Evolutionary conservation across 2,797 vertebrate genomes (phyloP).

Genomic region (Amphiprion clarkii): DNA sequence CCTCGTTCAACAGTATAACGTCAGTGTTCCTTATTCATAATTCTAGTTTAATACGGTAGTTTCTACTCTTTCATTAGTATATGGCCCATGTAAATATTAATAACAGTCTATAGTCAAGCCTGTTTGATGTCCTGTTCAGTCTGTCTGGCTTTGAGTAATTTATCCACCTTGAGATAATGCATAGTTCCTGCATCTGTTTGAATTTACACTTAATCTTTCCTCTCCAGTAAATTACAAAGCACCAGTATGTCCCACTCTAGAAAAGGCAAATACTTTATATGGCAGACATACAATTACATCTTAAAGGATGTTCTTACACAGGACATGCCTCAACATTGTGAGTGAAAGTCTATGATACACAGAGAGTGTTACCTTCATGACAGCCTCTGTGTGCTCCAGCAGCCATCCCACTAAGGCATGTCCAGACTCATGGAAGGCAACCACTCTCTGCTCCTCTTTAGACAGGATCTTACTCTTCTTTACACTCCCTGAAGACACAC

Average conservation of each 20-base stretch:
- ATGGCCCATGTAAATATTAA: not conserved
- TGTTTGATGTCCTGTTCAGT: not conserved
- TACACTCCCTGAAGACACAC: constrained; percentile 87
- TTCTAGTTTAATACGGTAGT: not conserved
- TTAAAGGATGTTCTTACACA: not conserved
- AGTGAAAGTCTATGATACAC: not conserved
- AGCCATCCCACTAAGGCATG: constrained; percentile 96
- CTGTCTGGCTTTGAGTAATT: constrained; percentile 11
- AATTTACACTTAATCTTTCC: no score
- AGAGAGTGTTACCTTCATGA: constrained; percentile 90
- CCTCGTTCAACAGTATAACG: not conserved
- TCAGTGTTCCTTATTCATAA: not conserved
- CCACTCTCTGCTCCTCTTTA: constrained; percentile 93
- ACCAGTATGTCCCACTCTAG: no score
- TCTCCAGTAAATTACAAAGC: no score
- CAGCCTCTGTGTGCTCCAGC: constrained; percentile 96
- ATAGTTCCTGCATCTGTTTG: not conserved
- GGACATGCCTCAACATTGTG: not conserved
- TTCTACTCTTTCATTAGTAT: not conserved
- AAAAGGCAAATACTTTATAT: not conserved
- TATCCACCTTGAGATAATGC: not conserved
- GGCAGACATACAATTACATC: not conserved
- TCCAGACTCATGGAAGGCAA: constrained; percentile 96
- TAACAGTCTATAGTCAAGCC: not conserved
- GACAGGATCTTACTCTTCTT: constrained; percentile 96